Evolutionary conservation across 2,888 invertebrate species (phyloP).

Genomic region (Oeneis ivallda): DNA sequence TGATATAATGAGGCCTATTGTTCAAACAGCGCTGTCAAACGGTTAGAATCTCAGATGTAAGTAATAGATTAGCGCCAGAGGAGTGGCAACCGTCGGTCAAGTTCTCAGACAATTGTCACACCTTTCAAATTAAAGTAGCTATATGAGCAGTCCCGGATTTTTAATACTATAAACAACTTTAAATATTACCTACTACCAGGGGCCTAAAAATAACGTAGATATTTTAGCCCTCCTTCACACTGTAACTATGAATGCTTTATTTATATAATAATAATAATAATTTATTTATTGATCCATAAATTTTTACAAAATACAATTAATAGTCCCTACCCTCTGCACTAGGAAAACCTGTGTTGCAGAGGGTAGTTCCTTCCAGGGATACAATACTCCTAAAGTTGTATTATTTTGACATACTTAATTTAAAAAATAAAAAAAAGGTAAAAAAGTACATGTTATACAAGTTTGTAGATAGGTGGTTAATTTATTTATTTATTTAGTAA

Average conservation of each 20-base stretch:
- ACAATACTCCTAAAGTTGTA: no score
- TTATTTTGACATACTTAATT: no score
- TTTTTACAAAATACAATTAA: no score
- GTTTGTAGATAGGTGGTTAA: no score
- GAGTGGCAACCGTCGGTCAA: slow-evolving; percentile 38
- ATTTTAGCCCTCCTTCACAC: not conserved
- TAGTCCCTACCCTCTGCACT: no score
- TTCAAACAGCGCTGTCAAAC: slow-evolving; percentile 31
- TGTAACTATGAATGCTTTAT: not conserved
- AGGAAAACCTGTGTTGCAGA: no score
- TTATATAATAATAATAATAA: no score
- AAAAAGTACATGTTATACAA: no score
- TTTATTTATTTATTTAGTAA: no score
- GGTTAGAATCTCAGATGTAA: slow-evolving; percentile 31
- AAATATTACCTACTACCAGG: slow-evolving; percentile 17
- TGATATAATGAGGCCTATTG: slow-evolving; percentile 26
- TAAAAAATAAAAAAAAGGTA: no score
- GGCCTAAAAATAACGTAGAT: slow-evolving; percentile 8
- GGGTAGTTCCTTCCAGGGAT: no score
- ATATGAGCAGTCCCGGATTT: slow-evolving; percentile 16
- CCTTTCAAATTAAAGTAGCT: slow-evolving; percentile 23
- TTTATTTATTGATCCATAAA: no score
- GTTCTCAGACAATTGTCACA: slow-evolving; percentile 35
- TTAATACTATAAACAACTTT: slow-evolving; percentile 8
- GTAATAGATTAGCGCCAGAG: slow-evolving; percentile 34